Evolutionary conservation across 1,140 invertebrate species (phyloP), one percentile per base, ranked within the genome.

Genomic region (Neuroterus valhalla): DNA sequence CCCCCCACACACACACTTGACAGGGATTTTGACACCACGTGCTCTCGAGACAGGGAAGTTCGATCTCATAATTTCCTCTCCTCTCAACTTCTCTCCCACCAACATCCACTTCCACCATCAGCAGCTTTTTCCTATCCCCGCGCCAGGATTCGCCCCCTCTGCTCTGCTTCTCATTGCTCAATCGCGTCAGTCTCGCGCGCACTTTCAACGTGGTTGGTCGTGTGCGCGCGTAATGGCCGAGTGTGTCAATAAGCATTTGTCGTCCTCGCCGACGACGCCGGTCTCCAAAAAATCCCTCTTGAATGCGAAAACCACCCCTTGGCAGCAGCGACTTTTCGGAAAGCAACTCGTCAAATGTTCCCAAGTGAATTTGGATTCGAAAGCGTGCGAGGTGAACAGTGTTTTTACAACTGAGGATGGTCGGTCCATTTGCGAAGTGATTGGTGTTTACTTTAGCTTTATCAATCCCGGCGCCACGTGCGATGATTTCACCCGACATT

Each of bases 361-460:
- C 48, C 81, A 85, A 69, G 73, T 82, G 19, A 82, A 81, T 55
- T 78, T 82, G n/a, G 82, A 85, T 66, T 46, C 66, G 31, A 84
- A 80, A 75, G 46, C 76, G 26, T 76, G 76, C 42, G 85, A 86
- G n/a, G 78, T 83, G 8, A 77, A 72, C 68, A 80, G 70, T 38
- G 74, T 75, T n/a, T 76, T 88, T 12, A 75, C 80, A 17, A 77
- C 78, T 71, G 86, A 83, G 14, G 76, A 82, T 19, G 81, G 78
- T 14, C 70, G 66, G 70, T 89, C 91, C 15, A 89, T 91, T 55
- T 94, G 92, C 89, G 93, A 93, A n/a, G 88, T 93, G 72, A 92
- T 94, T 70, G 93, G 93, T 78, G 90, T 94, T 73, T 94, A 94
- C 86, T 94, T 94, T 85, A 94, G 93, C 46, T 94, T 94, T 80